phyloP scores from a whole-genome alignment of 2,113 vertebrate species.

The Zapus hudsonius region DNA sequence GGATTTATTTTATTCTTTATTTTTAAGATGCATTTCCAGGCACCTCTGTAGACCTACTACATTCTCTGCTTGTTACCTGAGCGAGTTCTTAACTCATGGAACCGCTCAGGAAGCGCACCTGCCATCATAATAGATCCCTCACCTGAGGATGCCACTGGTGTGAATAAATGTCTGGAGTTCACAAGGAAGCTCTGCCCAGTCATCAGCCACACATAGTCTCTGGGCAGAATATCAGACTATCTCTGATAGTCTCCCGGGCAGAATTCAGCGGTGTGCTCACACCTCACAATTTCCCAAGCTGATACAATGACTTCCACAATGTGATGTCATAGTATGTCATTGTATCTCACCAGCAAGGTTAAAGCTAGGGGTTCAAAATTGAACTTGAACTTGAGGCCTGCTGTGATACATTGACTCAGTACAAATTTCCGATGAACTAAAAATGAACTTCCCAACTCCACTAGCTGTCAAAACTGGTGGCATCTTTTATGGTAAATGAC shows the following conservation, averaged over 20 bases:
- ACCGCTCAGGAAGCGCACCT: background rate
- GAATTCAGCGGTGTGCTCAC: background rate
- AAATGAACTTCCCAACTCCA: background rate
- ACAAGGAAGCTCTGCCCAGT: background rate
- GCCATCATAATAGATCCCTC: background rate
- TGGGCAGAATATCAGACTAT: background rate
- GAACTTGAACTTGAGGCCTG: background rate
- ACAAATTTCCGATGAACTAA: background rate
- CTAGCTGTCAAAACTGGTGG: background rate
- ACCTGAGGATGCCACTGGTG: background rate
- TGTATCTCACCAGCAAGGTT: background rate
- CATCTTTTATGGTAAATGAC: background rate
- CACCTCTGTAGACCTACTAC: background rate
- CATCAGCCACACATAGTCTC: background rate
- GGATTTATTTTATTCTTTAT: background rate
- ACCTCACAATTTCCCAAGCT: background rate
- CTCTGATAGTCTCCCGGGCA: background rate
- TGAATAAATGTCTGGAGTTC: background rate
- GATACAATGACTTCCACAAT: background rate
- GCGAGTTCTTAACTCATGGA: background rate
- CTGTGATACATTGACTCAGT: background rate
- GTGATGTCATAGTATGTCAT: background rate
- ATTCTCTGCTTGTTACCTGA: background rate
- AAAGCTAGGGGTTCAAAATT: background rate
- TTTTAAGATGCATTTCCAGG: slow-evolving; percentile 5